Conservation (phyloP, 2,797 vertebrate species). For the Pempheris klunzingeri region DNA sequence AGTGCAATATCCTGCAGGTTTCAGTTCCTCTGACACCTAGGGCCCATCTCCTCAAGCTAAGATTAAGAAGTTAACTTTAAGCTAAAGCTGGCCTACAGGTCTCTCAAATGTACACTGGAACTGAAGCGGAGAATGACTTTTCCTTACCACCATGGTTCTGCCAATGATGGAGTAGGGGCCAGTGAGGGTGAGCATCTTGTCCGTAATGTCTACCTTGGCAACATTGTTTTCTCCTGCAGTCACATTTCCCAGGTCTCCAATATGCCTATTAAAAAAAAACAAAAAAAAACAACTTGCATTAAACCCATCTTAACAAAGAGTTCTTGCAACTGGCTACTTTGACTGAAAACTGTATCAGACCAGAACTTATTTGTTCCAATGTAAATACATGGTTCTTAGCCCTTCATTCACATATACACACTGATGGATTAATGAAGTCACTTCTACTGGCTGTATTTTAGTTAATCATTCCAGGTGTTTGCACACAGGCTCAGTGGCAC, state of each 20-base stretch:
- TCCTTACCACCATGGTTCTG: conserved; percentile 89
- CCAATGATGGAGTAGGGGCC: conserved; percentile 84
- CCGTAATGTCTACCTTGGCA: conserved; percentile 80
- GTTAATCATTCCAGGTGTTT: too few relatives aligned
- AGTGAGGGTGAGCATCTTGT: conserved; percentile 74
- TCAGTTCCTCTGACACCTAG: background rate
- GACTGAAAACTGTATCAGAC: background rate
- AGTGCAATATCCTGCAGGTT: background rate
- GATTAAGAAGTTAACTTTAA: background rate
- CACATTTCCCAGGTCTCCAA: conserved; percentile 88
- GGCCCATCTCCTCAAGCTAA: background rate
- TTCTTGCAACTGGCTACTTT: background rate
- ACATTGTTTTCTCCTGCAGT: conserved; percentile 71
- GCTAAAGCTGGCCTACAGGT: background rate
- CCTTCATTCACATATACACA: too few relatives aligned
- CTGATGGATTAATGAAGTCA: too few relatives aligned
- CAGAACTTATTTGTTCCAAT: too few relatives aligned
- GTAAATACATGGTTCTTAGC: too few relatives aligned
- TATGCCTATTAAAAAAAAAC: conserved; percentile 74
- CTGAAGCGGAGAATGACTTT: background rate
- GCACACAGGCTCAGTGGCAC: too few relatives aligned
- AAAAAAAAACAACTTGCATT: background rate
- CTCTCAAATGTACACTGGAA: background rate
- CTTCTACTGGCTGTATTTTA: too few relatives aligned
- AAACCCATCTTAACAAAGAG: background rate